Evolutionary conservation across 1,140 invertebrate genomes (phyloP), one percentile per base, ranked within the genome.

Genomic region (Trinorchestia longiramus): DNA sequence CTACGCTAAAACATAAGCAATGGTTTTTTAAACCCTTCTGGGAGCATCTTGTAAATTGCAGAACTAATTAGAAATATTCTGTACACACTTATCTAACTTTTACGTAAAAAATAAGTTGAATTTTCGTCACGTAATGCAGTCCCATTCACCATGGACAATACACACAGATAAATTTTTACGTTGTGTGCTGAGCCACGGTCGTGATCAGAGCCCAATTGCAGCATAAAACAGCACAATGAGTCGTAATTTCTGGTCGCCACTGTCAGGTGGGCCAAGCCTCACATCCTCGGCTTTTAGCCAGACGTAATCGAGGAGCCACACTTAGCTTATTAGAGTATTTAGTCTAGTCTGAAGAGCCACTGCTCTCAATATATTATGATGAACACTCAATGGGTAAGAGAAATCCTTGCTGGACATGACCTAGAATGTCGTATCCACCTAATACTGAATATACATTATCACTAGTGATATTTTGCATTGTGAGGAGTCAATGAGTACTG

Each of bases 311-410:
- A 77, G 28, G 62, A 77, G 62, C 62, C 62, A 77, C 62, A 77
- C 62, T 77, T 77, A 77, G 62, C 62, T 77, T 77, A 77, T 77
- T 77, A 77, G 62, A 77, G 62, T 77, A 77, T 77, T 77, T 77
- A 77, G 62, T 36, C 62, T 77, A 1, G 62, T 15, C 62, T 77
- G 62, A 77, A 36, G 62, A 77, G 62, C 62, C 62, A 28, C 62
- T 77, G 15, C 62, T 77, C 15, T 77, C 62, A 19, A 77, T 77
- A 77, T 77, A 77, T 77, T 77, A 77, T 77, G 11, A 77, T 77
- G 62, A 77, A 36, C 15, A 77, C 62, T 77, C 36, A 1, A 77
- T 3, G 62, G 28, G 62, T 15, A 77, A 77, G 62, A 77, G 62
- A 28, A 77, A 11, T 15, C 15, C 62, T 77, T 77, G 28, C 62